A percentile compares a stretch with the other conserved stretches of the same genome.
phyloP scores from a whole-genome alignment of 1,140 invertebrate genomes.

The Drosophila trapezifrons region DNA sequence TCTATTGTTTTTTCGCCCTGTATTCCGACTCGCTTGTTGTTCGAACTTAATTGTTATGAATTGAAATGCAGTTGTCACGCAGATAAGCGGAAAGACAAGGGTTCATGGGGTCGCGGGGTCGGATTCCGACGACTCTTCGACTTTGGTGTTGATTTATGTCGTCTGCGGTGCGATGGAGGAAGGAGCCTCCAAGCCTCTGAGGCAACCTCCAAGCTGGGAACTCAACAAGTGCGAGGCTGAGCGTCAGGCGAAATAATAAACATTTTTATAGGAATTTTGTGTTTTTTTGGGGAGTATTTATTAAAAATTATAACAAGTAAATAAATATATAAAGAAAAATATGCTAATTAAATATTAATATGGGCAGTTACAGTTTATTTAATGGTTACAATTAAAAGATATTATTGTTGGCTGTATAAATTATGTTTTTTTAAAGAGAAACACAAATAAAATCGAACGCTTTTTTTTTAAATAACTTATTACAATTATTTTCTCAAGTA shows the following conservation, averaged over 20 bases:
- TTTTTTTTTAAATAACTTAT: neutral
- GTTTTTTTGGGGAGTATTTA: neutral
- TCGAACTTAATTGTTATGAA: slow-evolving; percentile 75
- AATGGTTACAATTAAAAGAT: too few relatives aligned
- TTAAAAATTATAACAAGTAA: neutral
- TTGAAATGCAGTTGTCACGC: slow-evolving; percentile 72
- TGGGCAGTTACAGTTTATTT: neutral
- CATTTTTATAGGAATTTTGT: neutral
- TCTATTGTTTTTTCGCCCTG: neutral
- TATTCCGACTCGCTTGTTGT: slow-evolving; percentile 43
- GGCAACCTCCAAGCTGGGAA: neutral
- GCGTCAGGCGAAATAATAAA: neutral
- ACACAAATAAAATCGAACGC: neutral
- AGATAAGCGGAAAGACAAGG: slow-evolving; percentile 48
- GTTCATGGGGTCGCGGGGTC: slow-evolving; percentile 34
- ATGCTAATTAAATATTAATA: neutral
- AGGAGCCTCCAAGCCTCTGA: neutral
- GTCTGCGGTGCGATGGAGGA: neutral
- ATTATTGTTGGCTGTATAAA: too few relatives aligned
- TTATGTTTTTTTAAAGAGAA: too few relatives aligned
- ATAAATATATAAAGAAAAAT: too few relatives aligned
- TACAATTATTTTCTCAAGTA: too few relatives aligned
- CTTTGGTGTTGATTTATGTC: slow-evolving; percentile 70
- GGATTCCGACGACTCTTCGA: slow-evolving; percentile 26
- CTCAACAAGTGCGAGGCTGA: neutral